These are phyloP conservation scores for Temnothorax ravouxi DNA, from an alignment of 2,888 invertebrate species.

Conservation along the genomic window DNA sequence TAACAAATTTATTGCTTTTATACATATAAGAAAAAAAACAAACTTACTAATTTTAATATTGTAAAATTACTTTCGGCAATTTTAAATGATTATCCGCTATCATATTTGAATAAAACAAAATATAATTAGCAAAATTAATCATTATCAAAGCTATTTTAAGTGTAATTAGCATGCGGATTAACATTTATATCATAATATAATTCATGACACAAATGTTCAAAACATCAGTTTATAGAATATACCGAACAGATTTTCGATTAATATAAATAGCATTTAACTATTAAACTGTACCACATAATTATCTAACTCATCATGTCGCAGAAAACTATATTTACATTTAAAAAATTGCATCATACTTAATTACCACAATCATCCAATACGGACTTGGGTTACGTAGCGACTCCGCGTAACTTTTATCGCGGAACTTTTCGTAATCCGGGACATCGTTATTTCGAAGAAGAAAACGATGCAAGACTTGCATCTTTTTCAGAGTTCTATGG, in stretches of 20 bases:
- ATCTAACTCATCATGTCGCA: background rate
- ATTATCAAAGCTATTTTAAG: constrained; percentile 54
- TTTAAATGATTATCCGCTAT: background rate
- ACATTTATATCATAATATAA: constrained; percentile 51
- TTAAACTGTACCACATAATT: background rate
- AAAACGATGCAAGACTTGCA: constrained; percentile 40
- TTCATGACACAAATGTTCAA: constrained; percentile 42
- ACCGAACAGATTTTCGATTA: background rate
- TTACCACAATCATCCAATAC: constrained; percentile 24
- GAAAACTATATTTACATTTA: background rate
- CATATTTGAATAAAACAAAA: background rate
- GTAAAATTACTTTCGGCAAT: background rate
- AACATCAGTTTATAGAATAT: background rate
- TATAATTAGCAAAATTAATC: background rate
- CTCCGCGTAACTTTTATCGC: constrained; percentile 22
- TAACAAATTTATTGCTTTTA: background rate
- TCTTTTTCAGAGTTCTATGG: background rate
- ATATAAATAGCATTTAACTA: background rate
- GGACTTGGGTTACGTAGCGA: background rate
- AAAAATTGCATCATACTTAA: constrained; percentile 17
- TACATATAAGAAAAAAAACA: background rate
- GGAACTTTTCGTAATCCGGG: constrained; percentile 40
- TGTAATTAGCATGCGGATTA: constrained; percentile 58
- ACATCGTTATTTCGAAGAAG: constrained; percentile 54
- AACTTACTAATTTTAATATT: background rate